Evolutionary conservation across 2,113 vertebrate genomes (phyloP).

Genomic region (Procavia capensis): DNA sequence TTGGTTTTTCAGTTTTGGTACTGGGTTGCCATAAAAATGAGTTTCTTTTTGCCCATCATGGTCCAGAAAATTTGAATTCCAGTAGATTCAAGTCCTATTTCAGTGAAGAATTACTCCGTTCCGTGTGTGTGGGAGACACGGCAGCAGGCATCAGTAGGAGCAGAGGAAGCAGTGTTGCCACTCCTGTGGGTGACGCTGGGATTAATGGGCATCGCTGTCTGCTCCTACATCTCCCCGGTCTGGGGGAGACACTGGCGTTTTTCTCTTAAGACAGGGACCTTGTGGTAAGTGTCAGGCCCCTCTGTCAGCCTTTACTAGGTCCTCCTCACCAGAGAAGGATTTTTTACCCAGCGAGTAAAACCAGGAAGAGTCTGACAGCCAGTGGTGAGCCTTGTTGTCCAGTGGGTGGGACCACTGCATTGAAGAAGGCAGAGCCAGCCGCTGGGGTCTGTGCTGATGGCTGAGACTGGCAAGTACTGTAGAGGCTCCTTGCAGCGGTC

Average conservation of each 20-base stretch:
- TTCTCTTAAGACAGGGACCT: background rate
- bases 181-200: background rate
- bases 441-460: background rate
- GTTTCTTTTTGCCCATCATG: background rate
- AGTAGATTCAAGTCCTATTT: background rate
- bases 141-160: background rate
- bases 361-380: background rate
- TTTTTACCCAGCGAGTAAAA: background rate
- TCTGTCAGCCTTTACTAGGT: background rate
- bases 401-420: background rate
- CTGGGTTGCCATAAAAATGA: background rate
- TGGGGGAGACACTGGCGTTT: background rate
- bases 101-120: background rate
- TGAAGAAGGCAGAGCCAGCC: background rate
- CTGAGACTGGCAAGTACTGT: background rate
- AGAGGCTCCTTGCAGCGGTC: background rate
- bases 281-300: background rate
- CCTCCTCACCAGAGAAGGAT: background rate
- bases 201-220: background rate
- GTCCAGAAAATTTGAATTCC: background rate
- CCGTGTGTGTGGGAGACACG: background rate
- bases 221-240: accelerated
- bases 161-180: background rate
- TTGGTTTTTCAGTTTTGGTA: too few relatives aligned
- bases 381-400: background rate